Percentiles rank a stretch among this genome's conserved stretches.
These are phyloP conservation scores for Scartelaos histophorus DNA, from an alignment of 2,113 vertebrate species.

Conservation along the genomic window DNA sequence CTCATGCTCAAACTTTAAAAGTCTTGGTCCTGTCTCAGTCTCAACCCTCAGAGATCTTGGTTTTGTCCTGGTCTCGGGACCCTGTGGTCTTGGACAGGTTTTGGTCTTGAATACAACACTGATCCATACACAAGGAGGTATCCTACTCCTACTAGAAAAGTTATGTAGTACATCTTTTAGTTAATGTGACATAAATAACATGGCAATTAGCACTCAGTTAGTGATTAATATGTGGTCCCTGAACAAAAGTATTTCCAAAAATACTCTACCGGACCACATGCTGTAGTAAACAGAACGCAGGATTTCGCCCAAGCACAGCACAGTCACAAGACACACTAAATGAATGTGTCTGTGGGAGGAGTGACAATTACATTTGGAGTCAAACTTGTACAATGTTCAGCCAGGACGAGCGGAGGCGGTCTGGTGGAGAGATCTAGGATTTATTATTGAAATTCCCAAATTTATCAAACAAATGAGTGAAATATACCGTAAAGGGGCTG, in stretches of 20 bases:
- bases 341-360: slow-evolving; percentile 14
- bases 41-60: too few species aligned
- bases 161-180: too few species aligned
- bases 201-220: background rate
- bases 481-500: background rate
- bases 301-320: background rate
- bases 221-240: background rate
- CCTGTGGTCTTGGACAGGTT: too few species aligned
- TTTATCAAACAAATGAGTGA: background rate
- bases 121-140: too few species aligned
- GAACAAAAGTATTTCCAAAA: background rate
- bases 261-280: background rate
- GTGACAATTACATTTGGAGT: slow-evolving; percentile 41
- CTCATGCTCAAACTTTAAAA: too few species aligned
- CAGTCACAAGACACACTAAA: background rate
- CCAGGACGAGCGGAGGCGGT: slow-evolving; percentile 47
- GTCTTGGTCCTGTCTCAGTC: too few species aligned
- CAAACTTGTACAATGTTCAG: slow-evolving; percentile 44
- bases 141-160: too few species aligned
- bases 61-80: too few species aligned
- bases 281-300: background rate
- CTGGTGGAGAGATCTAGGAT: slow-evolving; percentile 11
- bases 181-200: too few species aligned
- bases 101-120: too few species aligned
- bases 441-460: background rate